A percentile compares a stretch with the other conserved stretches of the same genome.
These are phyloP conservation scores for Hipposideros armiger DNA, from an alignment of 2,113 vertebrate genomes.

Conservation along the genomic window DNA sequence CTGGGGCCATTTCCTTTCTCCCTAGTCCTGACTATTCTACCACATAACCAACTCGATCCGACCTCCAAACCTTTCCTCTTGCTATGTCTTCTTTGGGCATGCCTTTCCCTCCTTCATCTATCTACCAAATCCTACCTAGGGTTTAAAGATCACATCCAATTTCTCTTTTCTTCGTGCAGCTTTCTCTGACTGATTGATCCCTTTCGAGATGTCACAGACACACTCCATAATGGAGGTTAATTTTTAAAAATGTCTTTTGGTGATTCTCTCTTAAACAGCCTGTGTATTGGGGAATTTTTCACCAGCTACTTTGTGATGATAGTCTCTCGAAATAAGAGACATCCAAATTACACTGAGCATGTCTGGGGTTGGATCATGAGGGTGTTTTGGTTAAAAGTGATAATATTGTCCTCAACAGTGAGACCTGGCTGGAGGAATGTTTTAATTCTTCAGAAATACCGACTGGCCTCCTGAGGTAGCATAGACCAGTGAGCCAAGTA, in stretches of 20 bases:
- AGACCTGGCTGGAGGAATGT: neutral
- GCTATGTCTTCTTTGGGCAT: neutral
- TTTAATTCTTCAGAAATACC: neutral
- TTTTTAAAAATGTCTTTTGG: neutral
- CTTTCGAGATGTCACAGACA: neutral
- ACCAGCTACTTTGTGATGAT: neutral
- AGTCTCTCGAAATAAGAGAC: neutral
- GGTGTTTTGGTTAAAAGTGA: neutral
- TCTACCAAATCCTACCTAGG: neutral
- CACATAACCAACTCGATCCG: fast-evolving
- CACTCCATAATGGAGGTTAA: too few relatives aligned
- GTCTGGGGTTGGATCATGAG: neutral
- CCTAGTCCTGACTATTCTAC: neutral
- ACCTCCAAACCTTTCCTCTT: neutral
- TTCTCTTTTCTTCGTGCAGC: neutral
- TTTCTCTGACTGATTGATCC: neutral
- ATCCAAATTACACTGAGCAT: neutral
- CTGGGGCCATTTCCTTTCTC: neutral
- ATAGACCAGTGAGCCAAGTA: neutral
- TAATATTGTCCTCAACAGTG: fast-evolving
- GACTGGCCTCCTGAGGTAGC: neutral
- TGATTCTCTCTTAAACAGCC: neutral
- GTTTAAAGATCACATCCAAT: neutral
- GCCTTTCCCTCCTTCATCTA: neutral
- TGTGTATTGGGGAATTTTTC: neutral